phyloP scores from a whole-genome alignment of 2,797 vertebrate species.

The Leptatherina wallacei region DNA sequence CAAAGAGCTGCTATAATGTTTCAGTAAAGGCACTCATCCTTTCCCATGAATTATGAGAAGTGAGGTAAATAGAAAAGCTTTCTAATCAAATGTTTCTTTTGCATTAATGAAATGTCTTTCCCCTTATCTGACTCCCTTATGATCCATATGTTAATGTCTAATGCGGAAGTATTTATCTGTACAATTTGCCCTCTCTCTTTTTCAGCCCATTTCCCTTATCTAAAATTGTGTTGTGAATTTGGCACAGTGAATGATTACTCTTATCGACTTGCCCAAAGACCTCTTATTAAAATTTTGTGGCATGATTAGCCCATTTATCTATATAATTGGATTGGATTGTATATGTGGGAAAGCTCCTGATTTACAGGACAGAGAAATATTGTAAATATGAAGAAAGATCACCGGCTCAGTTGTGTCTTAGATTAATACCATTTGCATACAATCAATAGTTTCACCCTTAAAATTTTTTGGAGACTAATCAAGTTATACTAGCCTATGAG shows the following conservation, averaged over 20 bases:
- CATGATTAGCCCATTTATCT: constrained; percentile 88
- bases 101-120: constrained; percentile 83
- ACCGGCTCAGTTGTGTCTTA: constrained; percentile 71
- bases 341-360: constrained; percentile 68
- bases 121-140: constrained; percentile 80
- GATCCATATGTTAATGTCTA: constrained; percentile 85
- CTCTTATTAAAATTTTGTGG: constrained; percentile 85
- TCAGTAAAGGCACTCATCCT: constrained; percentile 51
- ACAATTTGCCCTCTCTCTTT: constrained; percentile 70
- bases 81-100: constrained; percentile 82
- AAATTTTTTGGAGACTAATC: constrained; percentile 71
- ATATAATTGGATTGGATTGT: constrained; percentile 86
- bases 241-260: constrained; percentile 81
- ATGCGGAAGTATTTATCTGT: constrained; percentile 82
- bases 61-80: constrained; percentile 72
- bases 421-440: constrained; percentile 83
- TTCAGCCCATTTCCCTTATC: constrained; percentile 80
- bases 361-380: constrained; percentile 73
- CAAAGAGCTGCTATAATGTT: constrained; percentile 57
- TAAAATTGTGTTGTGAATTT: constrained; percentile 86
- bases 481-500: constrained; percentile 78
- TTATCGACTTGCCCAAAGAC: constrained; percentile 83
- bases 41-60: constrained; percentile 75
- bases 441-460: constrained; percentile 82
- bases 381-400: constrained; percentile 69